Base-by-base conservation (phyloP, 2,888 invertebrate species). In the Ophion costatus region DNA sequence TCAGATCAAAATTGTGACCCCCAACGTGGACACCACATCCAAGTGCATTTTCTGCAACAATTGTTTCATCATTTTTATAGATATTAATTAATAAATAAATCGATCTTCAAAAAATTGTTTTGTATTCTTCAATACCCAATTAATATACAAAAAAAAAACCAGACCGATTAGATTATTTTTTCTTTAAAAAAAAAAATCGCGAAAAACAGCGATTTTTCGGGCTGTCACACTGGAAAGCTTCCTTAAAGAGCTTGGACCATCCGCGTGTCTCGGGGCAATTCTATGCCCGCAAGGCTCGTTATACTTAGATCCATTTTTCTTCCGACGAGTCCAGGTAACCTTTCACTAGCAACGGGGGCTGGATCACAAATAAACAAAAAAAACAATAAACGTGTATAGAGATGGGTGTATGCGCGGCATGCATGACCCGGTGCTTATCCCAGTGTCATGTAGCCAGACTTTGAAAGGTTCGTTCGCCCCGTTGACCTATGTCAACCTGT, bases 401-500 rank as follows among this genome's bases (percentile, higher is more conserved):
- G 17, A 69, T 57, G 75, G 11, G 51, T 75, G 64, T 33, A n/a
- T 66, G 33, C 64, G 20, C 14, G 33, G 51, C 17, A n/a, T 45
- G 22, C 45, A 45, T 51, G 38, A 20, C 38, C 45, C 22, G 66
- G 38, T 57, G 33, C 66, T 76, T 56, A 64, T 57, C 22, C 76
- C 56, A n/a, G 61, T 61, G 51, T 80, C 67, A 57, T 66, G 20
- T 33, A 33, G 42, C 14, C 14, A 73, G 51, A 76, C 82, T 71
- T 85, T 66, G 82, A 63, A 80, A 85, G 82, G 85, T 85, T 85
- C 82, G 79, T 85, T 85, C 79, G 82, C 82, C 85, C 79, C 85
- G 82, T 85, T 82, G 85, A 85, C 85, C 85, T 85, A 85, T 79
- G 85, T 80, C 85, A 85, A 85, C 82, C 75, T 80, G 79, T 76